A percentile compares a stretch with the other conserved stretches of the same genome.
These are phyloP conservation scores for Melopsittacus undulatus DNA, from an alignment of 2,797 vertebrate species.

Conservation along the genomic window DNA sequence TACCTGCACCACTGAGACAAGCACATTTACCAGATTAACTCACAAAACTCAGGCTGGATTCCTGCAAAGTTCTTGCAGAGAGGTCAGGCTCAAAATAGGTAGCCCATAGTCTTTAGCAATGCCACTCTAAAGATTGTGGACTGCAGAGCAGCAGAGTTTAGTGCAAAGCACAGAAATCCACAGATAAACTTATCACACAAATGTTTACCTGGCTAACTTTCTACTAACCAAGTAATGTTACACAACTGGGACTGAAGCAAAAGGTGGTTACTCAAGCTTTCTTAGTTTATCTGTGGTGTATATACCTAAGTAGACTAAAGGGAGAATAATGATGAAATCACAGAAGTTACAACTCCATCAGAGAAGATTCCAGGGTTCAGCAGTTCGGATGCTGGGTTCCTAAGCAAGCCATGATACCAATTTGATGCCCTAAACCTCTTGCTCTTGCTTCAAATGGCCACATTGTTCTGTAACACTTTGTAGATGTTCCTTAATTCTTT, in stretches of 20 bases:
- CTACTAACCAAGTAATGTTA: not conserved
- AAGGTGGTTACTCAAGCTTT: not conserved
- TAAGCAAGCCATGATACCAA: not conserved
- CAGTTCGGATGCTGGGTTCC: rapidly evolving
- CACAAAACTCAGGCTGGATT: not conserved
- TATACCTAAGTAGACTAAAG: not conserved
- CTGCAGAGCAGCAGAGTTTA: not conserved
- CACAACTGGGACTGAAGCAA: not conserved
- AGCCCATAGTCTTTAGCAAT: not conserved
- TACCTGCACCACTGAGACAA: not conserved
- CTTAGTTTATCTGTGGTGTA: not conserved
- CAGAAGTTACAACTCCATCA: not conserved
- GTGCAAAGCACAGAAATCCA: not conserved
- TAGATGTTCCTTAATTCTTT: not conserved
- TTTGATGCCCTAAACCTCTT: not conserved
- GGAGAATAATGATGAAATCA: not conserved
- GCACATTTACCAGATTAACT: not conserved
- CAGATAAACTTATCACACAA: not conserved
- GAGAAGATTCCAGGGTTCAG: not conserved
- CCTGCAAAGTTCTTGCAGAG: not conserved
- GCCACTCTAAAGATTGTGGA: not conserved
- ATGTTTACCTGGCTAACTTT: not conserved
- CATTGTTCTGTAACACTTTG: not conserved
- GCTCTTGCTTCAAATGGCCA: not conserved
- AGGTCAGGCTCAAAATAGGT: not conserved